phyloP scores from a whole-genome alignment of 1,140 invertebrate genomes.

The Schmidtea mediterranea region DNA sequence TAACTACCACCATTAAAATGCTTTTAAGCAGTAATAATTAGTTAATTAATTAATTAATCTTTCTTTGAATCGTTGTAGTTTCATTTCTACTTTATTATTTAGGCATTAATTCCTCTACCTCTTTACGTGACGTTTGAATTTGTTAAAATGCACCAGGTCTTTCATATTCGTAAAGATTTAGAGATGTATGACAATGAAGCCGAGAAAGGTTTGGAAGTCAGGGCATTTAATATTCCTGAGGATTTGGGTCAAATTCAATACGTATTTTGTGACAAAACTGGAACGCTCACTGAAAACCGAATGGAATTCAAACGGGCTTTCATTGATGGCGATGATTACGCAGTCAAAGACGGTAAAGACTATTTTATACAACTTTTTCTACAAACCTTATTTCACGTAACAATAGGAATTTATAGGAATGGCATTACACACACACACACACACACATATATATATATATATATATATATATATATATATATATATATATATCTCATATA shows the following conservation, averaged over 20 bases:
- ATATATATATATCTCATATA: too few species aligned
- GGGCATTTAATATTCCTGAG: conserved; percentile 81
- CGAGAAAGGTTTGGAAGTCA: conserved; percentile 59
- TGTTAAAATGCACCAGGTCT: conserved; percentile 78
- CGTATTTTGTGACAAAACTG: conserved; percentile 87
- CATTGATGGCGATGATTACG: conserved; percentile 57
- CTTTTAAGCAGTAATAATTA: too few species aligned
- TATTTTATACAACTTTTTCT: too few species aligned
- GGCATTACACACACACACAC: too few species aligned
- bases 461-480: too few species aligned
- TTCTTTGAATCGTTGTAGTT: too few species aligned
- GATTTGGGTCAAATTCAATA: conserved; percentile 78
- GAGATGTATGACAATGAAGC: conserved; percentile 51
- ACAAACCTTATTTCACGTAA: too few species aligned
- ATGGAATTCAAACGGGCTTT: conserved; percentile 70
- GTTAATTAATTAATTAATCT: too few species aligned
- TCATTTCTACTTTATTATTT: conserved; percentile 11
- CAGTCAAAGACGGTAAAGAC: too few species aligned
- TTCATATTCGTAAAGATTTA: conserved; percentile 66
- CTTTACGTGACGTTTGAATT: conserved; percentile 86
- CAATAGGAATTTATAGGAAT: too few species aligned
- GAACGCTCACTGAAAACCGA: conserved; percentile 87
- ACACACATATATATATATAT: too few species aligned
- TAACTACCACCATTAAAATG: too few species aligned
- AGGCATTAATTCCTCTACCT: conserved; percentile 84